Percentiles rank a stretch among this genome's conserved stretches.
Conservation (phyloP, 2,113 vertebrate genomes). For the Ranitomeya variabilis region DNA sequence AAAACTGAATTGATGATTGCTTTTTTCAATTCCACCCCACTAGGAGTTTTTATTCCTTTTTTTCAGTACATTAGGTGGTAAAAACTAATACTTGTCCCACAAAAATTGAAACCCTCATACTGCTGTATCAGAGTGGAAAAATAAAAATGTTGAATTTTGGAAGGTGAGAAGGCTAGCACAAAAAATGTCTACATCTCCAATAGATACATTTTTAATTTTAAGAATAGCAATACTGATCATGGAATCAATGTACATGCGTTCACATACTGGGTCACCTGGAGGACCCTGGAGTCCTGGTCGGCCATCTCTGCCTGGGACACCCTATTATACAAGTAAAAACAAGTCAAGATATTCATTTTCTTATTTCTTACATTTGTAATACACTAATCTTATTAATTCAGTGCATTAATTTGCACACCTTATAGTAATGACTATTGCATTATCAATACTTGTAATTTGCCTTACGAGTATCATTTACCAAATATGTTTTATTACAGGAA, state of each 20-base stretch:
- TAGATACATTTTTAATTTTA: not conserved
- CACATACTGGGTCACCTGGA: conserved; percentile 92
- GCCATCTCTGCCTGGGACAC: conserved; percentile 86
- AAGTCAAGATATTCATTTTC: not conserved
- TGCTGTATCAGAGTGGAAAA: too few species aligned
- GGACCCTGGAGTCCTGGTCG: conserved; percentile 88
- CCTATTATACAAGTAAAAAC: conserved; percentile 71
- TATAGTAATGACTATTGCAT: not conserved
- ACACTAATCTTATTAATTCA: not conserved
- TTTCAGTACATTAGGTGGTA: too few species aligned
- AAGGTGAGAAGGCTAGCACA: too few species aligned
- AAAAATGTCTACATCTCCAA: too few species aligned
- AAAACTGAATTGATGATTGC: too few species aligned
- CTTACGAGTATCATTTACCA: not conserved
- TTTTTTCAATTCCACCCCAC: too few species aligned
- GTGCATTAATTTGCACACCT: not conserved
- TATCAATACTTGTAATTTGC: too few species aligned
- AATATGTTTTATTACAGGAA: not conserved
- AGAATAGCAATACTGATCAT: not conserved
- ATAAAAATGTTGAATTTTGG: too few species aligned
- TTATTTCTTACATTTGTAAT: not conserved
- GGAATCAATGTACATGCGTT: conserved; percentile 14
- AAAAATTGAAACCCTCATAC: too few species aligned
- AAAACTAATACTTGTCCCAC: too few species aligned
- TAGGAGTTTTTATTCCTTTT: too few species aligned